Evolutionary conservation across 92 coral and sea anemone genomes (phyloP), one percentile per base, ranked within the genome.

Genomic region (Porites evermanni): DNA sequence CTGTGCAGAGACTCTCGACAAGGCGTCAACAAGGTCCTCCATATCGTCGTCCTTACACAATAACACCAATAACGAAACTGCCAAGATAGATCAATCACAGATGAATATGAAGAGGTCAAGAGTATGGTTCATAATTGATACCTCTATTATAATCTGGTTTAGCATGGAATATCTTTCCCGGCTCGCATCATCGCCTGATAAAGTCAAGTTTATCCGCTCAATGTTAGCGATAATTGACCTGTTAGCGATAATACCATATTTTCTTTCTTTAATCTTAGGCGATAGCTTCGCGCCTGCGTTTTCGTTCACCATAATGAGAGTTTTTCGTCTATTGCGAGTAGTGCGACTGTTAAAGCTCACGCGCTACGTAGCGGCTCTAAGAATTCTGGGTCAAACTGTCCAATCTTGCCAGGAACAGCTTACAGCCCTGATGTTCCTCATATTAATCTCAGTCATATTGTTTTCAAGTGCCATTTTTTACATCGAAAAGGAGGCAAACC

Each of bases 351-450:
- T 97, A 1, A 97, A 97, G 44, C 93, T 97, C 12, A 95, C 99
- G 11, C 98, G 99, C 11, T 95, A 97, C 80, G 92, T 95, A 19
- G 95, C 99, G 1, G 99, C 95, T 3, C 85, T 97, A 51, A 90
- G 95, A 72, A 94, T 97, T 61, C 90, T 97, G 54, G 99, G 99
- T 13, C 86, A 89, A 70, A 90, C 99, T 1, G 93, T 97, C 18
- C 88, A 84, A 56, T 92, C 96, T 10, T 97, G 99, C 77, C 88
- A 88, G 20, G 95, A 87, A 14, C 98, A 97, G 67, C 90, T 97
- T 1, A 86, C 81, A 19, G 96, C 99, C 13, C 82, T 97, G 3
- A 74, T 89, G 26, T 80, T 93, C 19, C 84, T 95, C 47, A 72
- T 95, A 24, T 23, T 89, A 13, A 91, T 95, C 13, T 86, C 95